Conservation (phyloP, 2,888 invertebrate genomes). For the Philonicus albiceps region DNA sequence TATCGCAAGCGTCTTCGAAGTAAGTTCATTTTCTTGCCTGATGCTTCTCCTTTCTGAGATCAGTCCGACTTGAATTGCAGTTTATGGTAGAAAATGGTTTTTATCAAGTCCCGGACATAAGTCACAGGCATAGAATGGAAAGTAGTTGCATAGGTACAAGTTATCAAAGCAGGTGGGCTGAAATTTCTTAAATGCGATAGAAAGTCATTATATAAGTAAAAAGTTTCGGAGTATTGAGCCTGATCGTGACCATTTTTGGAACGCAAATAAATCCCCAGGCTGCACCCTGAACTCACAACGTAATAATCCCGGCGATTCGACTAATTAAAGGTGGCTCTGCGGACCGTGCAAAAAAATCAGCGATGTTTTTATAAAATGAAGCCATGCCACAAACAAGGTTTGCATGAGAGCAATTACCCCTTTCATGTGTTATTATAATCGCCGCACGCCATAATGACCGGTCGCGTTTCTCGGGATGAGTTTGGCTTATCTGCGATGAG, state of each 20-base stretch:
- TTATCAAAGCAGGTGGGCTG: neutral
- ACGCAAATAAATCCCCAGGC: neutral
- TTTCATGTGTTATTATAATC: constrained; percentile 20
- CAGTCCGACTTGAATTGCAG: neutral
- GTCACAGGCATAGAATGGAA: neutral
- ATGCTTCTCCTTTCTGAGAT: neutral
- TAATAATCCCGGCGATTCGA: neutral
- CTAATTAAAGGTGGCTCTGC: constrained; percentile 5
- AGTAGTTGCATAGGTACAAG: neutral
- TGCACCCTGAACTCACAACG: neutral
- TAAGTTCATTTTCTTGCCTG: neutral
- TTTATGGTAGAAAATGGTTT: neutral
- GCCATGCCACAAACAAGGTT: neutral
- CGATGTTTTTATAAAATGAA: constrained; percentile 3
- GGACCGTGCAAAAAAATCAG: neutral
- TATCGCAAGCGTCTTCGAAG: neutral
- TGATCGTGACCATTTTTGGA: neutral
- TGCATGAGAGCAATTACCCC: constrained; percentile 18
- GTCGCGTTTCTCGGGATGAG: neutral
- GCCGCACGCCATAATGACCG: neutral
- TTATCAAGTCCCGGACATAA: neutral
- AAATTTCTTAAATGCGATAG: neutral
- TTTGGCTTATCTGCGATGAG: constrained; percentile 18
- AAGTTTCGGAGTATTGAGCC: neutral
- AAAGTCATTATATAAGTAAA: neutral